A percentile compares a stretch with the other conserved stretches of the same genome.
Conservation (phyloP, 2,797 vertebrate genomes). For the Acridotheres tristis region DNA sequence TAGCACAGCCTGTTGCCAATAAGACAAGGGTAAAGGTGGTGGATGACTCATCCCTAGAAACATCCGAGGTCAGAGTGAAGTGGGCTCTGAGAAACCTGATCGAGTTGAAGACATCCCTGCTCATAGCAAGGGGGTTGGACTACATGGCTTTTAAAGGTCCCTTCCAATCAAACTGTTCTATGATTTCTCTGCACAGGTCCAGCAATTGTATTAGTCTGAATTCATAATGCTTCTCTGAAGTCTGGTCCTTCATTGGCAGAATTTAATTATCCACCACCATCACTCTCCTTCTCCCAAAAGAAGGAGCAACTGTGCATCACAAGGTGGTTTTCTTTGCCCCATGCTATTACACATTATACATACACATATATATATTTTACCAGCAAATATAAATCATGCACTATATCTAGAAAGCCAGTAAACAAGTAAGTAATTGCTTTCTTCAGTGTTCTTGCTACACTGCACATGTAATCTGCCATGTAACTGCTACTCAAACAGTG, state of each 20-base stretch:
- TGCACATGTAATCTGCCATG: neutral
- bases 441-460: neutral
- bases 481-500: slow-evolving; percentile 7
- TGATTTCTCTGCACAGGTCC: neutral
- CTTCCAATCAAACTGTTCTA: neutral
- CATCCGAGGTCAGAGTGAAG: neutral
- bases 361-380: neutral
- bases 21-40: neutral
- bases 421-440: neutral
- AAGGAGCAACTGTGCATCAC: neutral
- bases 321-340: neutral
- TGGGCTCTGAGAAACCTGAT: neutral
- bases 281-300: neutral
- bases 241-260: neutral
- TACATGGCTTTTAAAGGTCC: neutral
- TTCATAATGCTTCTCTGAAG: neutral
- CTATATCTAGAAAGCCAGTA: neutral
- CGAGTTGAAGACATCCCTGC: no score
- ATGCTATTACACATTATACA: neutral
- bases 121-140: neutral
- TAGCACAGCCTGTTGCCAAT: neutral
- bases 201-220: neutral
- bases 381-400: neutral
- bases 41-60: neutral
- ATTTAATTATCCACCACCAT: neutral